Conservation (phyloP, 2,113 vertebrate species). For the Camelus dromedarius region DNA sequence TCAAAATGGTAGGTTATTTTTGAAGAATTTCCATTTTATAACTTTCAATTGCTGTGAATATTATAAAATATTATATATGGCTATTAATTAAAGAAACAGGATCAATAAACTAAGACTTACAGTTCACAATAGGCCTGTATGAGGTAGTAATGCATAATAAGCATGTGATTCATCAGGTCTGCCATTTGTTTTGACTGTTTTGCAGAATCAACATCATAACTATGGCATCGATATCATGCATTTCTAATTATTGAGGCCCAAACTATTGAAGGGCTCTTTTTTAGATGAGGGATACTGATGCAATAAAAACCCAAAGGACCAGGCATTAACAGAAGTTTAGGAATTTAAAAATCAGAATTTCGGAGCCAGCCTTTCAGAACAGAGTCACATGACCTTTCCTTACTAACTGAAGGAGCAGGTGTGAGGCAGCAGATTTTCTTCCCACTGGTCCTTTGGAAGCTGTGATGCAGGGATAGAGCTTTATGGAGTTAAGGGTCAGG, state of each 20-base stretch:
- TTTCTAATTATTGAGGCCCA: background rate
- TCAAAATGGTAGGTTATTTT: constrained; percentile 1
- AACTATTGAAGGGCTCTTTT: background rate
- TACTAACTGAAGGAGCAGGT: background rate
- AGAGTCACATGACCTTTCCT: background rate
- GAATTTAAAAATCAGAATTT: constrained; percentile 38
- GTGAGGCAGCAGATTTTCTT: background rate
- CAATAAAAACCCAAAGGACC: background rate
- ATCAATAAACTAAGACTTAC: constrained; percentile 45
- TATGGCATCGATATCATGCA: background rate
- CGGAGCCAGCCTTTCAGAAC: background rate
- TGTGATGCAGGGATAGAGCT: background rate
- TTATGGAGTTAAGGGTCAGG: background rate
- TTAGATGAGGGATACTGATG: background rate
- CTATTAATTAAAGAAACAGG: constrained; percentile 50
- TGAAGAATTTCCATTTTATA: constrained; percentile 8
- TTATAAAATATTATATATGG: background rate
- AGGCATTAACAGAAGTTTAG: background rate
- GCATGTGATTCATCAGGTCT: background rate
- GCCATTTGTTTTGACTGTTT: background rate
- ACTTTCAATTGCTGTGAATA: constrained; percentile 24
- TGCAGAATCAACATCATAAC: background rate
- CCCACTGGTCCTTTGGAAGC: background rate
- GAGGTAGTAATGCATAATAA: background rate
- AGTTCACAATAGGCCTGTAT: background rate